phyloP scores from a whole-genome alignment of 2,113 vertebrate species.

The Apteryx mantelli region DNA sequence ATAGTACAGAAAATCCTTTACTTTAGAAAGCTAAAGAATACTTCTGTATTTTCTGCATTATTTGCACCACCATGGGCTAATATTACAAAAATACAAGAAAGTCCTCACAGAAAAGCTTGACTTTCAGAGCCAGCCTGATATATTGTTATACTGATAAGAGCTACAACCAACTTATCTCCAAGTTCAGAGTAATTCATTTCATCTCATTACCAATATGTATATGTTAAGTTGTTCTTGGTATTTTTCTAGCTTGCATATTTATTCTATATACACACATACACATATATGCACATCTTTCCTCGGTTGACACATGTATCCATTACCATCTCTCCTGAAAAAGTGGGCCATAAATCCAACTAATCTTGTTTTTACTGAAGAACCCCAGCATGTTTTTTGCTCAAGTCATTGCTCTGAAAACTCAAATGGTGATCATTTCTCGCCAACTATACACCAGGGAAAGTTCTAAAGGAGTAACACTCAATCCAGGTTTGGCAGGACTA shows the following conservation, averaged over 20 bases:
- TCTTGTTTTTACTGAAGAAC: neutral
- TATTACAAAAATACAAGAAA: neutral
- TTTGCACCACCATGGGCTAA: neutral
- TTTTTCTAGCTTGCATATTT: neutral
- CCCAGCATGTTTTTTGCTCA: accelerated
- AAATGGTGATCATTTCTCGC: neutral
- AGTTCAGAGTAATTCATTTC: neutral
- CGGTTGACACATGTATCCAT: neutral
- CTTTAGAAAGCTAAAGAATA: neutral
- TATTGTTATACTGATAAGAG: neutral
- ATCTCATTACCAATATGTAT: neutral
- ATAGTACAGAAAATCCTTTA: neutral
- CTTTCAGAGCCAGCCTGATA: neutral
- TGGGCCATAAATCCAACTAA: neutral
- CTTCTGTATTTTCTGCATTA: neutral
- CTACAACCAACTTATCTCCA: neutral
- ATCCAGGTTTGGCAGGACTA: neutral
- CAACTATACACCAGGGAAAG: neutral
- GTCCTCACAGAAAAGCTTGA: neutral
- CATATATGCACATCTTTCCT: neutral
- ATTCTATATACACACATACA: neutral
- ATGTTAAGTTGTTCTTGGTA: neutral
- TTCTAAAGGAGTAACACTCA: neutral
- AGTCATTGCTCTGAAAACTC: neutral
- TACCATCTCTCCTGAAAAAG: neutral